Evolutionary conservation across 2,888 invertebrate genomes (phyloP), one percentile per base, ranked within the genome.

Genomic region (Xanthorhoe spadicearia): DNA sequence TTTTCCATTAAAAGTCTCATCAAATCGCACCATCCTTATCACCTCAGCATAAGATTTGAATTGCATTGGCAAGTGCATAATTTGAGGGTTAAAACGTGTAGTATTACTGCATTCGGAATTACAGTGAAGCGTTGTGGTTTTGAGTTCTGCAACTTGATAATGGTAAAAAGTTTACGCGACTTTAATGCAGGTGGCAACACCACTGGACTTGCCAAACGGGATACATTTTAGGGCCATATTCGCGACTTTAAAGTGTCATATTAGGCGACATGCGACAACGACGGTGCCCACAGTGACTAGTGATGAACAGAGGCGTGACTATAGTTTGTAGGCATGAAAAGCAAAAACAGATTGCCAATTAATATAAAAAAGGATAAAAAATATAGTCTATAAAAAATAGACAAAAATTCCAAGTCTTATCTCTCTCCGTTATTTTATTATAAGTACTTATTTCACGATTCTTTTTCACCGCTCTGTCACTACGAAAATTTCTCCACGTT

Each of bases 121-220:
- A 65, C 73, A 69, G 71, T 64, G 68, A 71, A 69, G 71, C 66
- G 69, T 74, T 78, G 77, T 69, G 77, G 77, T 78, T 76, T 72
- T 61, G 58, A 59, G 60, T 64, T 61, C 64, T 68, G 68, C 68
- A 68, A 68, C 61, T 68, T 68, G 68, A 68, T 68, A 68, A 68
- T 68, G 61, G 61, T 68, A 68, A 68, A 68, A 68, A 68, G 61
- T 68, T 68, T 68, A 61, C 53, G 61, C 57, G 68, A 64, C 50
- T 68, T 56, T 61, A 64, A 68, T 68, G 64, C 61, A 68, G 68
- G 64, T 68, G 67, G 68, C 54, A 68, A 54, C 32, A 68, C 61
- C 38, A 10, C 9, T 46, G 28, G 19, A 15, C 23, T 49, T 4
- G 10, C 15, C 43, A 60, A 23, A 68, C 67, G 67, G 43, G 67